These are phyloP conservation scores for Champsocephalus gunnari DNA, from an alignment of 2,797 vertebrate species.

Conservation along the genomic window DNA sequence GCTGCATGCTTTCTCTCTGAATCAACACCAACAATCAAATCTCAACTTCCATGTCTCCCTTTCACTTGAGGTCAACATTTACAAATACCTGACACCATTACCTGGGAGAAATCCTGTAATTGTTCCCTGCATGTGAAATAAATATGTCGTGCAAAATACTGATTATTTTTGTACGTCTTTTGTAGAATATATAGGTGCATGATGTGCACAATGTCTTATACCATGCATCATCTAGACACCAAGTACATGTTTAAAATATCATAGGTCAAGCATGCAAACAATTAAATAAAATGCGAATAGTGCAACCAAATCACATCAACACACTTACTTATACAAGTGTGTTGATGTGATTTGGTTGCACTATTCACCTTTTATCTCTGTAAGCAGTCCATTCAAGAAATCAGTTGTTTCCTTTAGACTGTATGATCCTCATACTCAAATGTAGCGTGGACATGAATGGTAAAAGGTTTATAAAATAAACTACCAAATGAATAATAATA, in stretches of 20 bases:
- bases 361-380: neutral
- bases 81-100: conserved; percentile 1
- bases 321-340: neutral
- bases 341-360: too few relatives aligned
- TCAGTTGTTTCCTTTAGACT: neutral
- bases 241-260: conserved; percentile 37
- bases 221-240: conserved; percentile 4
- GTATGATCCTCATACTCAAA: neutral
- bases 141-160: conserved; percentile 6
- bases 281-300: conserved; percentile 25
- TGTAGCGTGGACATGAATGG: neutral
- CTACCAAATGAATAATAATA: neutral
- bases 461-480: neutral
- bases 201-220: conserved; percentile 2
- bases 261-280: conserved; percentile 59
- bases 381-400: neutral
- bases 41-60: neutral
- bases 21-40: conserved; percentile 51
- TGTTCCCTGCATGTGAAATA: conserved; percentile 17
- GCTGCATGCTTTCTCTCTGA: conserved; percentile 36
- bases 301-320: conserved; percentile 42
- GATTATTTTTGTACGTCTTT: conserved; percentile 10
- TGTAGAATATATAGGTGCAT: neutral
- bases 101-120: neutral
- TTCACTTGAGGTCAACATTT: conserved; percentile 3